These are phyloP conservation scores for Apaloderma vittatum DNA, from an alignment of 2,113 vertebrate species.

Conservation along the genomic window DNA sequence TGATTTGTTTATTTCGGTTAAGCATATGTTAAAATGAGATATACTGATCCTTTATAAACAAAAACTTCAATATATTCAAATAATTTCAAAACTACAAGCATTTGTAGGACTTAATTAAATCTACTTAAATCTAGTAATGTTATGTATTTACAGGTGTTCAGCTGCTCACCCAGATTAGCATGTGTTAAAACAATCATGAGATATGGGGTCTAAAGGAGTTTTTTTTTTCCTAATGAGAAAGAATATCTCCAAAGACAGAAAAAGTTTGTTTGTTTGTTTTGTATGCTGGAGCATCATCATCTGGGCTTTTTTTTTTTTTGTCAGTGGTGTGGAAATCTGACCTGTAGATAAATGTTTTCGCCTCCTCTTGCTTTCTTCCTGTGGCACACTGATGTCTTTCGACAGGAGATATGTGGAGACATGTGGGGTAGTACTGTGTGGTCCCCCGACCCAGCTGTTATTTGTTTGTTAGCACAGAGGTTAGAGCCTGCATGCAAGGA, in stretches of 20 bases:
- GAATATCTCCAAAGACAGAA: background rate
- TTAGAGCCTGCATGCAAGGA: background rate
- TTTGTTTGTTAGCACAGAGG: background rate
- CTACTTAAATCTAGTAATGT: background rate
- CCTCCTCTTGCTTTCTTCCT: background rate
- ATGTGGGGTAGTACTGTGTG: background rate
- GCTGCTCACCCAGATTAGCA: background rate
- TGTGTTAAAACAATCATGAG: background rate
- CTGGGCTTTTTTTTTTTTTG: background rate
- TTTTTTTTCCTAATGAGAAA: background rate
- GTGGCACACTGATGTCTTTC: background rate
- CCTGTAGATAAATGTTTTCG: background rate
- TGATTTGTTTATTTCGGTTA: background rate
- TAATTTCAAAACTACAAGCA: background rate
- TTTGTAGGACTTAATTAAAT: background rate
- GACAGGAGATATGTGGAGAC: accelerated
- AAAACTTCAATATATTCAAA: background rate
- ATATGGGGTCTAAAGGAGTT: background rate
- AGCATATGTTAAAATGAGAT: background rate
- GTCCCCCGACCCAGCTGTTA: background rate
- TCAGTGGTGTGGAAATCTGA: background rate
- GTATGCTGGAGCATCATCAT: background rate
- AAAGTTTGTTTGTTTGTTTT: too few relatives aligned
- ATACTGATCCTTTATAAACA: background rate
- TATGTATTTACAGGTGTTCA: background rate